Percentiles rank a stretch among this genome's conserved stretches.
phyloP scores from a whole-genome alignment of 2,113 vertebrate species.

The Lynx canadensis region DNA sequence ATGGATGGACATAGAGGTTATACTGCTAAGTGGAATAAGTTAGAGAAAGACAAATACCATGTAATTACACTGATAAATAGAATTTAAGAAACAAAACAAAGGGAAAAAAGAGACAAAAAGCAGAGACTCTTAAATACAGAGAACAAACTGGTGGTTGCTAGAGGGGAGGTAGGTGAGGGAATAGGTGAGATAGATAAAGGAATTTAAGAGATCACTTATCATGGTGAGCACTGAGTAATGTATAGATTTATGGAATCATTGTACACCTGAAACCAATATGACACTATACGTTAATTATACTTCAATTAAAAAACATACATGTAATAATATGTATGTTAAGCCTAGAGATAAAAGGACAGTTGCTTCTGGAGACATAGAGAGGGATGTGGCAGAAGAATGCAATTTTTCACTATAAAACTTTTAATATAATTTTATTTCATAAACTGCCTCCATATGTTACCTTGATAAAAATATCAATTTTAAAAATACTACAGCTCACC shows the following conservation, averaged over 20 bases:
- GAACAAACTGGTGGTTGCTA: neutral
- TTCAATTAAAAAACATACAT: neutral
- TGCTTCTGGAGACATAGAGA: neutral
- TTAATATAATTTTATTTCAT: constrained; percentile 1
- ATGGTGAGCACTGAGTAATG: neutral
- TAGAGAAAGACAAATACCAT: neutral
- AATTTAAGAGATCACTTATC: neutral
- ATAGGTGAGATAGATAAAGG: neutral
- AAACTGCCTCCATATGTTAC: neutral
- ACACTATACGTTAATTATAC: neutral
- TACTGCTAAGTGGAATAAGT: neutral
- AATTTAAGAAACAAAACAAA: neutral
- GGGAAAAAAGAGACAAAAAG: neutral
- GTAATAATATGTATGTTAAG: neutral
- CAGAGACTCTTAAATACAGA: neutral
- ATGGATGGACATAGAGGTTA: neutral
- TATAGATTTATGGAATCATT: neutral
- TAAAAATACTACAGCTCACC: neutral
- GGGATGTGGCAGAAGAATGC: neutral
- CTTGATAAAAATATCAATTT: constrained; percentile 6
- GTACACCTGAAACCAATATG: neutral
- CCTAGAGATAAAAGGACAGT: neutral
- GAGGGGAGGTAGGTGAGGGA: neutral
- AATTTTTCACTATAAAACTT: neutral
- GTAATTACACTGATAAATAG: neutral